phyloP scores from a whole-genome alignment of 2,888 invertebrate genomes.

The Autographa gamma region DNA sequence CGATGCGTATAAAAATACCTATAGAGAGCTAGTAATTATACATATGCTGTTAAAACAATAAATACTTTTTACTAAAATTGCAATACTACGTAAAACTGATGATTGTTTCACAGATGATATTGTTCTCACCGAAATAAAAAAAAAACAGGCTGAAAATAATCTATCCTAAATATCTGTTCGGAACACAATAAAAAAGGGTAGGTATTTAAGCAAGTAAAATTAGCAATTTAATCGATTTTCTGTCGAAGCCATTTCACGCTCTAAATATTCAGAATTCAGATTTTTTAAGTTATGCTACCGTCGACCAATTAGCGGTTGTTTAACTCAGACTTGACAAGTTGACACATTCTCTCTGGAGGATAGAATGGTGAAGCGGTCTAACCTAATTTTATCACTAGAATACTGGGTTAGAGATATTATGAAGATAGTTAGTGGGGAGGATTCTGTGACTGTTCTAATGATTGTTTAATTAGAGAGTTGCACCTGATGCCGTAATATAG shows the following conservation, averaged over 20 bases:
- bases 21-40: too few relatives aligned
- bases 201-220: not conserved
- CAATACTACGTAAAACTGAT: too few relatives aligned
- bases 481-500: too few relatives aligned
- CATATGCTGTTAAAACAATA: too few relatives aligned
- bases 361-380: slow-evolving; percentile 27
- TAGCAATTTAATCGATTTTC: slow-evolving; percentile 15
- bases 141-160: not conserved
- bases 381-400: slow-evolving; percentile 28
- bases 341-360: slow-evolving; percentile 42
- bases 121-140: too few relatives aligned
- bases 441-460: not conserved
- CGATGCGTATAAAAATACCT: too few relatives aligned
- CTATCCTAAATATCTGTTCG: not conserved
- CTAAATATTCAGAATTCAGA: slow-evolving; percentile 12
- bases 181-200: not conserved
- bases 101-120: too few relatives aligned
- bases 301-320: slow-evolving; percentile 42
- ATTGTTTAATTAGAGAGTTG: too few relatives aligned
- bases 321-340: slow-evolving; percentile 50
- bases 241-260: slow-evolving; percentile 11
- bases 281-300: slow-evolving; percentile 34
- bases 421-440: slow-evolving; percentile 3
- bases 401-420: slow-evolving; percentile 13
- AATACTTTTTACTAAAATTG: too few relatives aligned